Conservation (phyloP, 2,888 invertebrate species). For the Campoplex nolae region DNA sequence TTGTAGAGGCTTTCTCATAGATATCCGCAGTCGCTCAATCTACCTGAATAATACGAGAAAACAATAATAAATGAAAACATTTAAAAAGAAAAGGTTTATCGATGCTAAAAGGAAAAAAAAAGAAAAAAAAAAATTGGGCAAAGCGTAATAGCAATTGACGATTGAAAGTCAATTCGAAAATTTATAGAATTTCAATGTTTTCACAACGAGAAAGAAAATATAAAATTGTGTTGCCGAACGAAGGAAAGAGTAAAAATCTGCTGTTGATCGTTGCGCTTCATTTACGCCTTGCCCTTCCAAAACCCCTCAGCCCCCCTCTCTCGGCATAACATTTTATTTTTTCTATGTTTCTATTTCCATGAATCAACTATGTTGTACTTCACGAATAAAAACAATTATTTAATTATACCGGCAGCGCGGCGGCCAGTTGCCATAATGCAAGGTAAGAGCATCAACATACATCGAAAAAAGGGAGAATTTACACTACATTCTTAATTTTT, state of each 20-base stretch:
- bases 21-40: slow-evolving; percentile 32
- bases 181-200: neutral
- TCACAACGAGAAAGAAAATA: neutral
- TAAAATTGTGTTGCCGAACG: neutral
- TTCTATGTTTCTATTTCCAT: slow-evolving; percentile 72
- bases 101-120: slow-evolving; percentile 5
- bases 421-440: slow-evolving; percentile 85
- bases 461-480: slow-evolving; percentile 82
- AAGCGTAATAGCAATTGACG: slow-evolving; percentile 58
- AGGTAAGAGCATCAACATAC: slow-evolving; percentile 84
- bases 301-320: slow-evolving; percentile 46
- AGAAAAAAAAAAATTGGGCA: slow-evolving; percentile 48
- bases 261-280: slow-evolving; percentile 43
- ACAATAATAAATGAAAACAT: slow-evolving; percentile 16
- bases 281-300: slow-evolving; percentile 71
- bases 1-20: slow-evolving; percentile 59
- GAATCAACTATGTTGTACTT: slow-evolving; percentile 80
- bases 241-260: slow-evolving; percentile 13
- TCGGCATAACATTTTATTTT: slow-evolving; percentile 71
- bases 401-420: slow-evolving; percentile 85
- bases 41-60: slow-evolving; percentile 10
- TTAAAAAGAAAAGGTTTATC: slow-evolving; percentile 7
- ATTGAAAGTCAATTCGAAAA: neutral
- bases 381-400: slow-evolving; percentile 84
- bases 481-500: slow-evolving; percentile 81